Evolutionary conservation across 2,888 invertebrate species (phyloP).

Genomic region (Yponomeuta sedellus): DNA sequence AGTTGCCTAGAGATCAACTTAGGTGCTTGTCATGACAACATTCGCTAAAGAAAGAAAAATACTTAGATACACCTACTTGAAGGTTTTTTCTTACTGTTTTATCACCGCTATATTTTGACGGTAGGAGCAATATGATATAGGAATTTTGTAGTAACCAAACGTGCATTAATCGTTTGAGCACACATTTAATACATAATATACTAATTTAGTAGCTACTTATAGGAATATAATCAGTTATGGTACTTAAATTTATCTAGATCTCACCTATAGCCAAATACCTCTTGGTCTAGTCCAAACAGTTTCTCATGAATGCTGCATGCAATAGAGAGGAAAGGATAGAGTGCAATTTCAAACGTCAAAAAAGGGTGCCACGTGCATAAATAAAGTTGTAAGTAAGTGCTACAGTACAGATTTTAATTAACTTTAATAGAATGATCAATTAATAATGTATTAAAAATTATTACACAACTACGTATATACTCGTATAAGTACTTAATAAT

Average conservation of each 20-base stretch:
- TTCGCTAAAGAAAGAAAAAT: background rate
- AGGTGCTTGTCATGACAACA: background rate
- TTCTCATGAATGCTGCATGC: constrained; percentile 90
- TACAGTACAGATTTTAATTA: background rate
- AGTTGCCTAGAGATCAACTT: background rate
- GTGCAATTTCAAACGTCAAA: constrained; percentile 50
- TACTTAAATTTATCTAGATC: constrained; percentile 27
- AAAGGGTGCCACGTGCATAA: constrained; percentile 40
- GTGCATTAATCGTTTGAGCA: too few species aligned
- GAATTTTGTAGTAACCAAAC: too few species aligned
- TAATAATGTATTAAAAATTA: too few species aligned
- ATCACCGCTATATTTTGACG: background rate
- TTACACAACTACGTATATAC: too few species aligned
- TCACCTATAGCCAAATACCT: constrained; percentile 85
- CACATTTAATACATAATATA: too few species aligned
- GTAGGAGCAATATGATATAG: too few species aligned
- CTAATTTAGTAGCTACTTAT: background rate
- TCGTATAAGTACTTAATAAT: background rate
- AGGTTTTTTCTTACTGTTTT: background rate
- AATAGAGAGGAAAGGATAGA: constrained; percentile 72
- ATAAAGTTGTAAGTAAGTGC: background rate
- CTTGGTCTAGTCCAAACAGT: constrained; percentile 87
- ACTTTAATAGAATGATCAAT: background rate
- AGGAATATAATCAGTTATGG: background rate
- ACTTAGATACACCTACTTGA: background rate